Base-by-base conservation (phyloP, 2,797 vertebrate genomes). In the Glyptemys insculpta region DNA sequence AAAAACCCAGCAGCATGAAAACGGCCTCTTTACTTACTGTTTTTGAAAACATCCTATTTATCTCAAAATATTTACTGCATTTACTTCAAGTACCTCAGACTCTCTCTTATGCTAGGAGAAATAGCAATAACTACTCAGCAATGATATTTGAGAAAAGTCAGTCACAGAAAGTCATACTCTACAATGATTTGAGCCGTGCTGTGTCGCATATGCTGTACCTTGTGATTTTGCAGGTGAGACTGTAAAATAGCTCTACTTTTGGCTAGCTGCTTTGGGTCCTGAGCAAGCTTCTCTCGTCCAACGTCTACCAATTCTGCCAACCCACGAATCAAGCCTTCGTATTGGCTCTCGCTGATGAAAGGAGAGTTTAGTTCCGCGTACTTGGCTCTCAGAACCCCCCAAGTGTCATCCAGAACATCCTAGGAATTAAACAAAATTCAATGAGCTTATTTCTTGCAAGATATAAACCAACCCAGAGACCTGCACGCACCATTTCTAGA, bases 401-500 rank as follows among this genome's bases (percentile, higher is more conserved):
- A 98, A 15, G 98, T 98, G 1, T 98, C 92, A 79, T 99, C 98
- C 95, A 99, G 95, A 37, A 99, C 97, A 8, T 95, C 98, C 99
- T 99, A 96, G 59, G 95, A 96, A 10, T 76, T 25, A 87, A 96
- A 81, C 3, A 88, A 16, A 83, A 16, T 52, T 90, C 2, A 85
- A 4, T 5, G 0, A 56, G 10, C 10, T 78, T 29, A 25, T 81
- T 81, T 91, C 44, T 41, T 3, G 34, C 85, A 90, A 41, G 78
- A 57, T 53, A 83, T 34, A 81, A 83, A 79, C 3, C 0, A 95
- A 91, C 15, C 47, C 65, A 87, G 29, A 92, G 93, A 52, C 6
- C 4, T 1, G 0, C 3, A 7, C 1, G 8, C 15, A 16, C n/a
- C 25, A 41, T 44, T 80, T n/a, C 80, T 78, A 78, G 12, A 49